Evolutionary conservation across 1,140 invertebrate species (phyloP).

Genomic region (Drosophila grimshawi): DNA sequence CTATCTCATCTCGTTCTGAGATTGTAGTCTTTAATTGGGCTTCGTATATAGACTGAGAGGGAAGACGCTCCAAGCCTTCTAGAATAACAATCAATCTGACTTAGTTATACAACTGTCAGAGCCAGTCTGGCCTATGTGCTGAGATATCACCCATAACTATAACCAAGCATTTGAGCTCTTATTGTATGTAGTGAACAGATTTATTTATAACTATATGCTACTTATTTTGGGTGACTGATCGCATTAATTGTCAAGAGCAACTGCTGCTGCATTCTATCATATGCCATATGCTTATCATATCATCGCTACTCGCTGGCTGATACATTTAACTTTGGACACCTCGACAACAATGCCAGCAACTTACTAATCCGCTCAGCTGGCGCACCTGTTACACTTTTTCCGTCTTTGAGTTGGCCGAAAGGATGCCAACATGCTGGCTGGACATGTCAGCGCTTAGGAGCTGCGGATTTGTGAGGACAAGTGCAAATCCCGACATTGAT

Average conservation of each 20-base stretch:
- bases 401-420: constrained; percentile 28
- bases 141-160: too few species aligned
- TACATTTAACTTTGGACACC: constrained; percentile 64
- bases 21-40: too few species aligned
- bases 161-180: background rate
- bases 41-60: too few species aligned
- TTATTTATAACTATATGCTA: background rate
- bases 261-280: constrained; percentile 20
- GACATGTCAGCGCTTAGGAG: constrained; percentile 60
- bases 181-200: constrained; percentile 1
- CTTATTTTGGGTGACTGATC: background rate
- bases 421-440: constrained; percentile 67
- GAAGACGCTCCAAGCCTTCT: background rate
- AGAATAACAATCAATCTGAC: background rate
- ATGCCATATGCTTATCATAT: constrained; percentile 3
- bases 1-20: too few species aligned
- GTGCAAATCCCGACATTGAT: constrained; percentile 75
- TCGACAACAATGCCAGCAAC: constrained; percentile 27
- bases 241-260: constrained; percentile 45
- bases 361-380: constrained; percentile 52
- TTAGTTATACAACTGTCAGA: background rate
- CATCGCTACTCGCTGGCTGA: background rate
- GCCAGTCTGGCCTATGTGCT: background rate
- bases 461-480: constrained; percentile 71
- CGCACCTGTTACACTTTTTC: constrained; percentile 77